Conservation (phyloP, 1,140 invertebrate species). For the Drosophila pruinosa region DNA sequence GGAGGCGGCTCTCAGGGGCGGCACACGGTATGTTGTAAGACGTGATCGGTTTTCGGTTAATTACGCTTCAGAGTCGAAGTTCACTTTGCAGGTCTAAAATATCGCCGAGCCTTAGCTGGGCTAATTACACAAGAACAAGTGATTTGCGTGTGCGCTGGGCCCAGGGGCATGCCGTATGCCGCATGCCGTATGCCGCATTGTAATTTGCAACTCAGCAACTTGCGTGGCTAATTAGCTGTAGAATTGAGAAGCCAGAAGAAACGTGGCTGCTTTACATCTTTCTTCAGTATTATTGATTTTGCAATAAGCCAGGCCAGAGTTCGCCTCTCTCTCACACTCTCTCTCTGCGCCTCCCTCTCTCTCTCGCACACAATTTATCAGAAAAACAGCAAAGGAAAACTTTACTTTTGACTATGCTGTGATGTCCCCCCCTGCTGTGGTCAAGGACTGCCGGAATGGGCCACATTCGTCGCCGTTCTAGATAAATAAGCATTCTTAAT, state of each 20-base stretch:
- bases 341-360: background rate
- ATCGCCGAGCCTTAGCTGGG: constrained; percentile 17
- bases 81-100: background rate
- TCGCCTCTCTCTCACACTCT: constrained; percentile 42
- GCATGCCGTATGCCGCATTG: constrained; percentile 4
- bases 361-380: constrained; percentile 34
- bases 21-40: constrained; percentile 48
- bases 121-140: constrained; percentile 79
- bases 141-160: constrained; percentile 64
- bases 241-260: constrained; percentile 22
- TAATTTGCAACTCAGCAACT: constrained; percentile 50
- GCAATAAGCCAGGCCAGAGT: constrained; percentile 8
- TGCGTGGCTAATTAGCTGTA: constrained; percentile 37
- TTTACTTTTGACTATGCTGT: constrained; percentile 49
- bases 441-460: constrained; percentile 37
- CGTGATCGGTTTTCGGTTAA: constrained; percentile 74
- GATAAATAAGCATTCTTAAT: constrained; percentile 82
- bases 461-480: constrained; percentile 78
- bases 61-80: constrained; percentile 57
- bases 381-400: constrained; percentile 61
- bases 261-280: background rate
- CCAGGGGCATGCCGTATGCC: constrained; percentile 43
- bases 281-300: constrained; percentile 39
- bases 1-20: constrained; percentile 15
- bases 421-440: constrained; percentile 47